Evolutionary conservation across 2,888 invertebrate species (phyloP).

Genomic region (Sthenelais limicola): DNA sequence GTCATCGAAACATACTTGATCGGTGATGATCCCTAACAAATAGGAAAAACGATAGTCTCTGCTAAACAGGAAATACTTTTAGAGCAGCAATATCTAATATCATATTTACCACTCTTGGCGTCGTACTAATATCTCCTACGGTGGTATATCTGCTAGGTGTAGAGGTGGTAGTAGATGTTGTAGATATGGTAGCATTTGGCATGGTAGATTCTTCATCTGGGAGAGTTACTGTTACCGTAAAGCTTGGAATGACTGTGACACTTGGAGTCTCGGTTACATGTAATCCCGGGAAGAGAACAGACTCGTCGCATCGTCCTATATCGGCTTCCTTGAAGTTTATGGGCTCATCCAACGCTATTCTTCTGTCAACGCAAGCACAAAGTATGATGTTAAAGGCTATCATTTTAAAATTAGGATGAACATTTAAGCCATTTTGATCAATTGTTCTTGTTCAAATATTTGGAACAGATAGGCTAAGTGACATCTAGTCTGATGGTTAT

Average conservation of each 20-base stretch:
- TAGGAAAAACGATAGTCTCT: too few species aligned
- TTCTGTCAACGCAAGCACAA: slow-evolving; percentile 75
- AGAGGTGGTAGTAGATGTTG: neutral
- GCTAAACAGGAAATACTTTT: too few species aligned
- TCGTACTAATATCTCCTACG: too few species aligned
- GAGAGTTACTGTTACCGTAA: slow-evolving; percentile 47
- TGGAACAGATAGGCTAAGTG: too few species aligned
- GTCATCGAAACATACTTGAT: neutral
- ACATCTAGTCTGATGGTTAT: too few species aligned
- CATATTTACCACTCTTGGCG: too few species aligned
- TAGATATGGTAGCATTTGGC: neutral
- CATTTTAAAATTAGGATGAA: too few species aligned
- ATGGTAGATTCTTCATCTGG: too few species aligned
- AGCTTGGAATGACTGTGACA: slow-evolving; percentile 42
- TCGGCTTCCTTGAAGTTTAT: slow-evolving; percentile 75
- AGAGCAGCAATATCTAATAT: too few species aligned
- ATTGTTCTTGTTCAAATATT: too few species aligned
- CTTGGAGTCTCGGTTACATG: slow-evolving; percentile 19
- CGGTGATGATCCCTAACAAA: neutral
- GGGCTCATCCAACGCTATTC: slow-evolving; percentile 79
- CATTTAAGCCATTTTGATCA: too few species aligned
- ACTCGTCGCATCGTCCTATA: slow-evolving; percentile 79
- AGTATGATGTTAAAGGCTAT: too few species aligned
- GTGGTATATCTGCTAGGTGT: neutral
- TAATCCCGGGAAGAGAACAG: slow-evolving; percentile 65